These are phyloP conservation scores for Porites cylindrica DNA, from an alignment of 92 coral and sea anemone species.

Conservation along the genomic window DNA sequence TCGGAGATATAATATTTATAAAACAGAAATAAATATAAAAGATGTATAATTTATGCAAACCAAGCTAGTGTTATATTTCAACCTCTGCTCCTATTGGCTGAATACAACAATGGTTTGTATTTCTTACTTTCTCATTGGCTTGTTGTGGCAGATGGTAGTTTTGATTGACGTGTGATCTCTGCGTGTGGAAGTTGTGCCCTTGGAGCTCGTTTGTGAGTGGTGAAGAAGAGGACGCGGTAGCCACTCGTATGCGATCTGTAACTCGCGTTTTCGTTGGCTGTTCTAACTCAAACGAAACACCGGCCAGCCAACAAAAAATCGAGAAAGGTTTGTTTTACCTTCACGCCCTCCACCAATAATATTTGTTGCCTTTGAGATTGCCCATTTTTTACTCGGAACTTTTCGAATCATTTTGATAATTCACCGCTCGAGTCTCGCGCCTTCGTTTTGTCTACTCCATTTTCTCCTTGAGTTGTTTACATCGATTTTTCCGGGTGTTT, in stretches of 20 bases:
- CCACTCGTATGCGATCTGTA: constrained; percentile 97
- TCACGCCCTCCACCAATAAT: constrained; percentile 99
- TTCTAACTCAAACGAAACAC: constrained; percentile 99
- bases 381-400: constrained; percentile 38
- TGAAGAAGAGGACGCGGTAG: constrained; percentile 92
- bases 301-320: constrained; percentile 99
- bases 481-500: constrained; percentile 44
- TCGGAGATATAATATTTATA: neutral
- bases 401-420: constrained; percentile 51
- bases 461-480: constrained; percentile 32
- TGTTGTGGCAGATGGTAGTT: constrained; percentile 53
- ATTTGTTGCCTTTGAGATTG: constrained; percentile 90
- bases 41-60: constrained; percentile 39
- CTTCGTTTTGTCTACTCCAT: constrained; percentile 32
- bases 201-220: constrained; percentile 99
- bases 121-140: constrained; percentile 64
- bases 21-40: neutral
- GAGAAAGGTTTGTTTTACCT: constrained; percentile 99
- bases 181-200: constrained; percentile 82
- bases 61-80: constrained; percentile 32
- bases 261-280: constrained; percentile 99
- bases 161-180: constrained; percentile 89
- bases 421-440: constrained; percentile 24
- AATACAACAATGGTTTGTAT: constrained; percentile 40
- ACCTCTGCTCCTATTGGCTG: constrained; percentile 63